A percentile compares a stretch with the other conserved stretches of the same genome.
phyloP scores from a whole-genome alignment of 2,888 invertebrate species.

The Chirona hameri region DNA sequence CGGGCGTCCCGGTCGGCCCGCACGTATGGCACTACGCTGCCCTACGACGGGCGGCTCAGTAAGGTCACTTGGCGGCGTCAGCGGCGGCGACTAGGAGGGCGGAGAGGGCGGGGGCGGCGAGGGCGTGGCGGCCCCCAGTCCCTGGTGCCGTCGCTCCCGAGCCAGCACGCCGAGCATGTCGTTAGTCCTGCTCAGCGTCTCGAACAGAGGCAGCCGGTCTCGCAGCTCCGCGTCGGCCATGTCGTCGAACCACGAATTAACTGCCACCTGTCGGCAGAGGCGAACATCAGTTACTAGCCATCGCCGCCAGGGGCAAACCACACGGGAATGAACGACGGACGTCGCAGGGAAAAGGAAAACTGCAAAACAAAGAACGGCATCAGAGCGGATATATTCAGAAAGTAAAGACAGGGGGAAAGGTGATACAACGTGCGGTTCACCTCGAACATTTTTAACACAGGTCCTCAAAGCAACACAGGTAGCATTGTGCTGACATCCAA shows the following conservation, averaged over 20 bases:
- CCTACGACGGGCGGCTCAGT: neutral
- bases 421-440: too few species aligned
- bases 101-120: neutral
- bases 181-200: slow-evolving; percentile 92
- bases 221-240: slow-evolving; percentile 93
- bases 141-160: neutral
- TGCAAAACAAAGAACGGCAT: neutral
- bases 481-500: too few species aligned
- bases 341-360: neutral
- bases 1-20: neutral
- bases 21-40: too few species aligned
- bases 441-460: too few species aligned
- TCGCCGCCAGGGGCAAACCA: neutral
- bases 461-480: too few species aligned
- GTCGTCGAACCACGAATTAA: slow-evolving; percentile 99
- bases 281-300: neutral
- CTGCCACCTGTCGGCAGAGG: slow-evolving; percentile 67
- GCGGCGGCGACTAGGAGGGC: neutral
- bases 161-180: slow-evolving; percentile 87
- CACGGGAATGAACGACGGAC: neutral
- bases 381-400: neutral
- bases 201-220: slow-evolving; percentile 96
- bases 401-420: neutral
- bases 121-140: neutral
- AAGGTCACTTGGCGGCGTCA: neutral